These are phyloP conservation scores for Cyprinodon brontotheroides DNA, from an alignment of 2,113 vertebrate species.

Conservation along the genomic window DNA sequence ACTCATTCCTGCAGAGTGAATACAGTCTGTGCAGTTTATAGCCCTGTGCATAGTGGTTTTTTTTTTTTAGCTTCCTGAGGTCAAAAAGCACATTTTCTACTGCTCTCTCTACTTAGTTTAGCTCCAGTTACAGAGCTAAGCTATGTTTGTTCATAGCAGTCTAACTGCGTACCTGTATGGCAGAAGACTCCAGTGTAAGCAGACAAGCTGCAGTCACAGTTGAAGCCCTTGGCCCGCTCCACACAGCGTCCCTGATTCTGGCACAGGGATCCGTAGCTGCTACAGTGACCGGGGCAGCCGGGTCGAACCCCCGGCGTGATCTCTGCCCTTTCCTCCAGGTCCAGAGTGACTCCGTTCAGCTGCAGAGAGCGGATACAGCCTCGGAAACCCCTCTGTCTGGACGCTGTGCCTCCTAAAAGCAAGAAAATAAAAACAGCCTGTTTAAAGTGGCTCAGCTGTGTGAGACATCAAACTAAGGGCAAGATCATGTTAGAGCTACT, in stretches of 20 bases:
- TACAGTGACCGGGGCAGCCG: constrained; percentile 92
- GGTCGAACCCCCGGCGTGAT: constrained; percentile 90
- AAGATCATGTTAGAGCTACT: not conserved
- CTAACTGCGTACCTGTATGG: constrained; percentile 34
- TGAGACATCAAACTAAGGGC: not conserved
- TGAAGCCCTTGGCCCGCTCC: constrained; percentile 87
- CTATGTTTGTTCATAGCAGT: not conserved
- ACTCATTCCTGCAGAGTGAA: too few relatives aligned
- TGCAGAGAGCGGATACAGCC: constrained; percentile 92
- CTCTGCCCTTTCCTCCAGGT: constrained; percentile 89
- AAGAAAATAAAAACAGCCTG: not conserved
- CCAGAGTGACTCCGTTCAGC: constrained; percentile 87
- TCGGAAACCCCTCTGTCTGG: constrained; percentile 90
- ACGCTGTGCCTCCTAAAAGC: constrained; percentile 89
- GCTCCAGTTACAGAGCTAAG: not conserved
- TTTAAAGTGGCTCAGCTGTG: not conserved
- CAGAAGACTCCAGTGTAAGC: constrained; percentile 89
- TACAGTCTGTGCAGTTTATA: too few relatives aligned
- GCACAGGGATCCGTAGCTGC: constrained; percentile 91
- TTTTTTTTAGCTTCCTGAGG: too few relatives aligned
- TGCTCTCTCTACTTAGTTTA: not conserved
- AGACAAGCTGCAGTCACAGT: constrained; percentile 88
- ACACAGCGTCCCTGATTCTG: constrained; percentile 86
- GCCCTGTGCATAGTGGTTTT: too few relatives aligned
- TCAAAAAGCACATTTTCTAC: too few relatives aligned